phyloP scores from a whole-genome alignment of 2,797 vertebrate genomes.

The Amphiprion clarkii region DNA sequence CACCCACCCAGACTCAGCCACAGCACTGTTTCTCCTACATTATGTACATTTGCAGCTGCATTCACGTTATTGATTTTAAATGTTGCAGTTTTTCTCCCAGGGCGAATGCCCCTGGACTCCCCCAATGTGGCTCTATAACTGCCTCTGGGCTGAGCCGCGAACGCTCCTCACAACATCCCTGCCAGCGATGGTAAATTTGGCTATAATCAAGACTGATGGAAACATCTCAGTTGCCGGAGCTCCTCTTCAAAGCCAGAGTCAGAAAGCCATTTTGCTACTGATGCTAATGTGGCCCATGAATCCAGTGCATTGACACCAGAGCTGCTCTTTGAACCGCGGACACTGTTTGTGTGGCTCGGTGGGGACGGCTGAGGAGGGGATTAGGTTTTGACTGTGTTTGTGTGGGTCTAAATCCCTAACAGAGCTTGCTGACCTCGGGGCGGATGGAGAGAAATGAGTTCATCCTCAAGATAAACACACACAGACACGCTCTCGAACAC shows the following conservation, averaged over 20 bases:
- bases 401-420: constrained; percentile 69
- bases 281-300: constrained; percentile 49
- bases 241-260: constrained; percentile 27
- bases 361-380: constrained; percentile 56
- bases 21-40: constrained; percentile 21
- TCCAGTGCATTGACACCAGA: constrained; percentile 44
- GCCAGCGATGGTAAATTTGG: constrained; percentile 25
- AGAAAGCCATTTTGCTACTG: constrained; percentile 35
- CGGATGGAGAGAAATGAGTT: constrained; percentile 67
- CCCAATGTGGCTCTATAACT: neutral
- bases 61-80: constrained; percentile 46
- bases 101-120: constrained; percentile 3
- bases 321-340: constrained; percentile 53
- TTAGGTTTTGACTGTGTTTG: constrained; percentile 64
- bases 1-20: constrained; percentile 20
- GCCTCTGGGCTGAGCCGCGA: constrained; percentile 22
- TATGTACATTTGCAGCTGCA: constrained; percentile 23
- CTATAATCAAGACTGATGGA: constrained; percentile 42
- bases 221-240: constrained; percentile 26
- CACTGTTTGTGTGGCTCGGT: constrained; percentile 27
- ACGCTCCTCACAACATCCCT: constrained; percentile 4
- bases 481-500: constrained; percentile 19
- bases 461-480: constrained; percentile 70
- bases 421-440: constrained; percentile 67
- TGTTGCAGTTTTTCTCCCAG: constrained; percentile 11